Evolutionary conservation across 1,140 invertebrate genomes (phyloP), one percentile per base, ranked within the genome.

Genomic region (Tetramorium parvispinum): DNA sequence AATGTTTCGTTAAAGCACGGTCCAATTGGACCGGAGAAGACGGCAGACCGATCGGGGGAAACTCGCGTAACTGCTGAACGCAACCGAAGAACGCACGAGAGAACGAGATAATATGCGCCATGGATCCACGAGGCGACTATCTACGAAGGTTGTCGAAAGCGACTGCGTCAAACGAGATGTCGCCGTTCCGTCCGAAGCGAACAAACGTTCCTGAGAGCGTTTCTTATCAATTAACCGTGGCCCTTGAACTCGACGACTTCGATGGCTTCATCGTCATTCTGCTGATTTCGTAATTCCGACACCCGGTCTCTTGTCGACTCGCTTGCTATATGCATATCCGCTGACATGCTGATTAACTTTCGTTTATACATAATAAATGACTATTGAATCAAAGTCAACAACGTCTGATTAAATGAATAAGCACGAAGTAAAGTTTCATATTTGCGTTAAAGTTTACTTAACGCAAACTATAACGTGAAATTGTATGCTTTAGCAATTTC

Each of bases 161-260:
- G 32, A 83, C 65, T 13, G 24, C 53, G 24, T 37, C 53, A 21
- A 73, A 32, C 53, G 66, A 40, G 53, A 82, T 21, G 53, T 40
- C 79, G 59, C 16, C 46, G 10, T 55, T 32, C 13, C 11, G 76
- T 68, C 2, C 53, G 27, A 24, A 32, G 68, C 55, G 18, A 59
- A 43, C 32, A n/a, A 73, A 73, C 6, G 66, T n/a, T 13, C 40
- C 16, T 73, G n/a, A 4, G 37, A 83, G 24, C 5, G 0, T 46
- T 32, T 16, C 53, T 83, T 83, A 83, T 83, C 79, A 73, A 75
- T 73, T 51, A 68, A 5, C 32, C 24, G n/a, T 46, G 79, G 3
- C 79, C 66, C 18, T 3, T 75, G 40, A 59, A 83, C 40, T 18
- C 10, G 13, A n/a, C 11, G 16, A 5, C 16, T 53, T 6, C 18